Evolutionary conservation across 2,113 vertebrate genomes (phyloP), one percentile per base, ranked within the genome.

Genomic region (Vanacampus margaritifer): DNA sequence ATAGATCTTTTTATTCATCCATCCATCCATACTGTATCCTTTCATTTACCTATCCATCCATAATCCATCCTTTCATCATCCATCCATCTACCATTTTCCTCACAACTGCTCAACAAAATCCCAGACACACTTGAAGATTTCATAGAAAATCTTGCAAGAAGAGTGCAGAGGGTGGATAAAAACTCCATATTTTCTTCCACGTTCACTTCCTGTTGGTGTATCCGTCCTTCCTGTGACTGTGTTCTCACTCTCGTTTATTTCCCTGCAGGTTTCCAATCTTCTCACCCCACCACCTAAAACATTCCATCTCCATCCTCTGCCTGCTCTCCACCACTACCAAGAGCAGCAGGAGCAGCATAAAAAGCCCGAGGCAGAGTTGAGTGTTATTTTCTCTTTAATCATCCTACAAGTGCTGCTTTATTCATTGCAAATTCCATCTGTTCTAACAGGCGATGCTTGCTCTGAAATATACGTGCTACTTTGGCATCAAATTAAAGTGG

Each of bases 331-430:
- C 54, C 54, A 57, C 14, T 26, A 26, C 51, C 51, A 54, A 26
- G 23, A 24, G 51, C 51, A 54, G 51, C 51, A 26, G 23, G 51
- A 24, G 51, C 11, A 26, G 51, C 51, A 26, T 54, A 6, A 32
- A 57, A 26, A 32, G 54, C 54, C 54, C 12, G 26, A 32, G 54
- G 54, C 54, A 2, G 54, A 32, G 26, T 32, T 19, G 54, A 57
- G 26, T 57, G 54, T 57, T 57, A 57, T 57, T 57, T 57, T 57
- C 26, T 57, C 54, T 57, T 57, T 32, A 32, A 57, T 57, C 54
- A 57, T 57, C 54, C 16, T 17, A 57, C 54, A 35, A 57, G 24
- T 28, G 16, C 26, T 17, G 26, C 54, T 57, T 57, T 32, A 57
- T 57, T 57, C 26, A 32, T 57, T 3, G 54, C 26, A 57, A 57